phyloP scores from a whole-genome alignment of 2,888 invertebrate genomes.

The Tigriopus californicus region DNA sequence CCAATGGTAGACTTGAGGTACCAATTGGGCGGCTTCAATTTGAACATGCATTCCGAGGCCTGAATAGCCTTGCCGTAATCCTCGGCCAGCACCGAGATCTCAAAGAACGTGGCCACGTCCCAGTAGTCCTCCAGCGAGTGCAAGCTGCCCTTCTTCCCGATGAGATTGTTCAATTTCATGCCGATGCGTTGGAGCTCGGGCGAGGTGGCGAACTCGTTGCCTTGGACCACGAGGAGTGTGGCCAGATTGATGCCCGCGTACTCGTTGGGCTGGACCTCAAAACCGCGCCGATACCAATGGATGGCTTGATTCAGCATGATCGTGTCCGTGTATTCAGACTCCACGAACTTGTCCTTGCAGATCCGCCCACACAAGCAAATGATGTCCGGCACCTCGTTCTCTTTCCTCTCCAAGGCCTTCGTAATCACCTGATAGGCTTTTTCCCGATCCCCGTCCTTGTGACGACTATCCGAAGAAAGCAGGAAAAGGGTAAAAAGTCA shows the following conservation, averaged over 20 bases:
- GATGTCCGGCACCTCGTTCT: constrained; percentile 92
- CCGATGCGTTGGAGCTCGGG: constrained; percentile 79
- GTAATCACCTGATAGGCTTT: constrained; percentile 78
- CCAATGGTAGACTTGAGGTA: constrained; percentile 92
- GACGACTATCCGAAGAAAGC: constrained; percentile 44
- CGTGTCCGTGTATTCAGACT: constrained; percentile 73
- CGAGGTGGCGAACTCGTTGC: constrained; percentile 80
- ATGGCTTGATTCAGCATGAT: constrained; percentile 79
- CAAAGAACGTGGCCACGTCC: constrained; percentile 98
- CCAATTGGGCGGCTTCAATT: constrained; percentile 69
- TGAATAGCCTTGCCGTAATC: constrained; percentile 92
- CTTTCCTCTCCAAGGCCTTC: constrained; percentile 73
- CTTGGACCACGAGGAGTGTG: constrained; percentile 84
- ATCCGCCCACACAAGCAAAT: constrained; percentile 91
- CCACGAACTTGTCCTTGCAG: constrained; percentile 91
- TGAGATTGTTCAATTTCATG: constrained; percentile 85
- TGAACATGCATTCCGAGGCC: constrained; percentile 86
- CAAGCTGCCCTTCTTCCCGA: constrained; percentile 91
- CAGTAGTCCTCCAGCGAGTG: constrained; percentile 86
- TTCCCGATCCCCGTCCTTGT: constrained; percentile 81
- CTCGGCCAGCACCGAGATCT: constrained; percentile 89
- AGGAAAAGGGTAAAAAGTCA: constrained; percentile 20
- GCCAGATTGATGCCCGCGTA: constrained; percentile 98
- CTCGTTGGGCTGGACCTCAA: constrained; percentile 94
- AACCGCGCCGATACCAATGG: constrained; percentile 90